phyloP scores from a whole-genome alignment of 1,140 invertebrate genomes.

The Drosophila miranda region DNA sequence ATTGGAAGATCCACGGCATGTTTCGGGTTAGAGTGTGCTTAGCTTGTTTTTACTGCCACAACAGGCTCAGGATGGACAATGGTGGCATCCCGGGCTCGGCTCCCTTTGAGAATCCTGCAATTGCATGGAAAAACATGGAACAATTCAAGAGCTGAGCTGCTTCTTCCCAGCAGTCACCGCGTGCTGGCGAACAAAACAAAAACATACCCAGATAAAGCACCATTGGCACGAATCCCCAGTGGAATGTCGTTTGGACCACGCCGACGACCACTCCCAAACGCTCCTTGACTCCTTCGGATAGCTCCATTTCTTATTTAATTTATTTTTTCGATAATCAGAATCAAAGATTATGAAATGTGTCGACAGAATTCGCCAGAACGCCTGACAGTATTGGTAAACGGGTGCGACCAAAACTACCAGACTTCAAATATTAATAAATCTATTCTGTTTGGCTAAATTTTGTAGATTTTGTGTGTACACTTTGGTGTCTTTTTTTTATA shows the following conservation, averaged over 20 bases:
- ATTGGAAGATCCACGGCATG: not conserved
- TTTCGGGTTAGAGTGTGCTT: not conserved
- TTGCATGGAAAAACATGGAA: conserved; percentile 18
- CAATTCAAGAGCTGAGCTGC: conserved; percentile 24
- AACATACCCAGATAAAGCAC: conserved; percentile 87
- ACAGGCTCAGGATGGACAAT: conserved; percentile 83
- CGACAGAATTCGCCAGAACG: no score
- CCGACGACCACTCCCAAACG: conserved; percentile 85
- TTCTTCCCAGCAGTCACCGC: conserved; percentile 35
- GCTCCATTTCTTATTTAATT: conserved; percentile 46
- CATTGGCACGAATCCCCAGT: conserved; percentile 88
- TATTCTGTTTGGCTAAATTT: no score
- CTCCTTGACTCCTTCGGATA: conserved; percentile 83
- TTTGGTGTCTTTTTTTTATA: no score
- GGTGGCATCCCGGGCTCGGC: conserved; percentile 86
- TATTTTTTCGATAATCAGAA: not conserved
- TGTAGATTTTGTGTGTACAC: no score
- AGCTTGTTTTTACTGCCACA: conserved; percentile 82
- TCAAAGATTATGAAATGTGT: conserved; percentile 25
- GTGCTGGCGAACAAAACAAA: conserved; percentile 11
- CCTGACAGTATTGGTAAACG: no score
- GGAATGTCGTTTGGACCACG: conserved; percentile 85
- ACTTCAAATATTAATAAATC: no score
- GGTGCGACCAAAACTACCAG: no score
- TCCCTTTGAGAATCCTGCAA: conserved; percentile 85